phyloP scores from a whole-genome alignment of 2,888 invertebrate species.

The Drosophila eohydei region DNA sequence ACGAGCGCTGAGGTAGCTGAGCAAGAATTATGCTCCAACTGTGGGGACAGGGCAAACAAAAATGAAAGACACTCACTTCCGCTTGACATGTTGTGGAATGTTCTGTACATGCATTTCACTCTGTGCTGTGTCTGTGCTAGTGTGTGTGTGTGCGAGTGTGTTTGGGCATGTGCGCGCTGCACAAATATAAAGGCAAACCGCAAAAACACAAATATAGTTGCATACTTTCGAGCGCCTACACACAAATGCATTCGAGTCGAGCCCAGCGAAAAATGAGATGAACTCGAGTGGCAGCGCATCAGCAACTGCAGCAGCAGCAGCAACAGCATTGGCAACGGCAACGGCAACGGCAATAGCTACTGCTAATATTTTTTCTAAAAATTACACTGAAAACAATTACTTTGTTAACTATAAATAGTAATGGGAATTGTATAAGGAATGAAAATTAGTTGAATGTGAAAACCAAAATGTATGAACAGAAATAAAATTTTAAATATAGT shows the following conservation, averaged over 20 bases:
- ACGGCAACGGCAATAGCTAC: slow-evolving; percentile 14
- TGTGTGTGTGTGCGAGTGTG: slow-evolving; percentile 14
- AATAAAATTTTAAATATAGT: too few relatives aligned
- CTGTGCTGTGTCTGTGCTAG: slow-evolving; percentile 17
- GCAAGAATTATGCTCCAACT: slow-evolving; percentile 21
- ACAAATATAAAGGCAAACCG: slow-evolving; percentile 75
- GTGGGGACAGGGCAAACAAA: slow-evolving; percentile 69
- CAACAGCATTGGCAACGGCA: slow-evolving; percentile 7
- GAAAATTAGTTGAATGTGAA: not conserved
- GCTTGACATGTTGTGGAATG: slow-evolving; percentile 78
- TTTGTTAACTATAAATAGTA: not conserved
- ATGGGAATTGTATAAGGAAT: not conserved
- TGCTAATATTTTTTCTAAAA: slow-evolving; percentile 41
- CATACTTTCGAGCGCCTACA: slow-evolving; percentile 73
- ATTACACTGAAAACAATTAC: slow-evolving; percentile 29
- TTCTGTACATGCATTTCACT: slow-evolving; percentile 73
- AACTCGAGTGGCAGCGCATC: slow-evolving; percentile 31
- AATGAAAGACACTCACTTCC: slow-evolving; percentile 81
- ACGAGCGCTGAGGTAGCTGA: slow-evolving; percentile 35
- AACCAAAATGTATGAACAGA: too few relatives aligned
- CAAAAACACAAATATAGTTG: slow-evolving; percentile 77
- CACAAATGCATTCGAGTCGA: slow-evolving; percentile 56
- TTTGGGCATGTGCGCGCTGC: slow-evolving; percentile 41
- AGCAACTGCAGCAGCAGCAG: slow-evolving; percentile 17
- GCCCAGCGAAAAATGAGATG: slow-evolving; percentile 49